A percentile compares a stretch with the other conserved stretches of the same genome.
These are phyloP conservation scores for Perca schrenkii DNA, from an alignment of 2,113 vertebrate genomes.

Conservation along the genomic window DNA sequence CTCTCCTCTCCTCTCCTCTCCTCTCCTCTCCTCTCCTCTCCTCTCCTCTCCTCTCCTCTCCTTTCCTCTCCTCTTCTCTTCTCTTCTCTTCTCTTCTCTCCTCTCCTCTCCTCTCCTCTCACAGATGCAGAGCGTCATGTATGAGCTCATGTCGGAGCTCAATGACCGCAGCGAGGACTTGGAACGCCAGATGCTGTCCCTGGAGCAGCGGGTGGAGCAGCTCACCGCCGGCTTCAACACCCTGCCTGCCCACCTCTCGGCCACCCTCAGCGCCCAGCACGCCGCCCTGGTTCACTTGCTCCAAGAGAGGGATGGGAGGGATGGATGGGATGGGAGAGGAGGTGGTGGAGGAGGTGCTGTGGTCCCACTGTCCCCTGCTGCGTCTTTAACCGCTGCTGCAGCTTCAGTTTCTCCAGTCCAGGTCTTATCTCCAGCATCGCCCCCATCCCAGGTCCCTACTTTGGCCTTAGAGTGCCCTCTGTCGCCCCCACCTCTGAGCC, in stretches of 20 bases:
- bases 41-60: constrained; percentile 23
- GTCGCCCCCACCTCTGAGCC: constrained; percentile 82
- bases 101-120: constrained; percentile 9
- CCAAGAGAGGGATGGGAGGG: constrained; percentile 84
- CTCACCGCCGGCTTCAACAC: constrained; percentile 91
- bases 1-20: too few species aligned
- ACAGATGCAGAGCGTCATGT: constrained; percentile 99
- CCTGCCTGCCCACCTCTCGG: constrained; percentile 91
- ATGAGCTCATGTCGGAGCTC: constrained; percentile 97
- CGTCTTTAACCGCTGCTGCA: constrained; percentile 54
- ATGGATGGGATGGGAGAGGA: constrained; percentile 67
- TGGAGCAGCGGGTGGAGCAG: constrained; percentile 96
- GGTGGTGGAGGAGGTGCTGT: constrained; percentile 59
- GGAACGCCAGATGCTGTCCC: constrained; percentile 95
- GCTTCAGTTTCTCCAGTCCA: constrained; percentile 60
- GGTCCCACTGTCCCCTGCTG: constrained; percentile 66
- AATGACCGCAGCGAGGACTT: constrained; percentile 98
- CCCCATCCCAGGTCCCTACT: constrained; percentile 75
- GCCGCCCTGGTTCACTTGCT: constrained; percentile 91
- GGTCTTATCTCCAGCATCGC: constrained; percentile 35
- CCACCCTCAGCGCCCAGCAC: constrained; percentile 94
- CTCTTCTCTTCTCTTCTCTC: too few species aligned
- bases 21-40: constrained; percentile 4
- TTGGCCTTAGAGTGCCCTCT: constrained; percentile 83
- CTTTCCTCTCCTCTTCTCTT: neutral